Base-by-base conservation (phyloP, 2,888 invertebrate genomes). In the Sisyra terminalis region DNA sequence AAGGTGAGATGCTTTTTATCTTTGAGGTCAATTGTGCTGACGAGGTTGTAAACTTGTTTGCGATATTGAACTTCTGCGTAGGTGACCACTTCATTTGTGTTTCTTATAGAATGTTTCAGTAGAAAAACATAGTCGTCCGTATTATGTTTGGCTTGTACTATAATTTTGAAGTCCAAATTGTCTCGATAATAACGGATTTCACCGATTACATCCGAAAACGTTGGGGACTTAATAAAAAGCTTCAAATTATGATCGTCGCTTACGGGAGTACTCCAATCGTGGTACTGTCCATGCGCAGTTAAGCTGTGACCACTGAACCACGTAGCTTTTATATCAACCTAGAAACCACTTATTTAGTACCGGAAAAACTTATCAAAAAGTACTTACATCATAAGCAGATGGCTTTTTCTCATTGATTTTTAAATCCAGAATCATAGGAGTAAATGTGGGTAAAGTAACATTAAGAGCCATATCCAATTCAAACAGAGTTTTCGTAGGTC, bases 261-360 rank as follows among this genome's bases (percentile, higher is more conserved):
- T 14, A 72, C 69, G 0, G 72, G 65, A 3, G 75, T 72, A 0
- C 83, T 84, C 51, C 73, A 73, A 57, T 87, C 85, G 49, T 77
- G 75, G 56, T 86, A 87, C 1, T 75, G 66, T 1, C 84, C 86
- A 48, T 74, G 73, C 1, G 78, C 65, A 35, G 74, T 73, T 47
- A 82, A 67, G 47, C 74, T 78, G 47, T 78, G 74, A 1, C 83
- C 84, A 37, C 82, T 84, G 56, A 87, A 86, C 86, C 86, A 87
- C 0, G 79, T 70, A 0, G 82, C 84, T 18, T 69, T 67, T 31
- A 83, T 67, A 51, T 80, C 77, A 17, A 85, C 64, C 82, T 82
- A 51, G 2, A 11, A 55, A 46, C 44, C 43, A 42, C 9, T 29
- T n/a, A n/a, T n/a, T n/a, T n/a, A n/a, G n/a, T n/a, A n/a, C n/a